Percentiles rank a stretch among this genome's conserved stretches.
Evolutionary conservation across 2,888 invertebrate species (phyloP).

Genomic region (Lutraria lutraria): DNA sequence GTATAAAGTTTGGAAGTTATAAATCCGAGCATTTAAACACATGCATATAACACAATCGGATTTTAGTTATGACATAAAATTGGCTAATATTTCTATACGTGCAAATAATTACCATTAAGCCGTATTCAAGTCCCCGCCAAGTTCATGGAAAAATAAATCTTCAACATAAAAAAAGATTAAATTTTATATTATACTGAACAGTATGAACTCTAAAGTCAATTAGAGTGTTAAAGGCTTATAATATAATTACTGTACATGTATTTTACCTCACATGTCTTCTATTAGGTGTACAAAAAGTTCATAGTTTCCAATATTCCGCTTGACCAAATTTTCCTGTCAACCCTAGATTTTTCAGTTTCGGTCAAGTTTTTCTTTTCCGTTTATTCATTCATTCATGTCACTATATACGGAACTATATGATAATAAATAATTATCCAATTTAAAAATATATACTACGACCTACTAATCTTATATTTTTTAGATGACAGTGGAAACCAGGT

Average conservation of each 20-base stretch:
- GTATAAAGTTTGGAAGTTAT: not conserved
- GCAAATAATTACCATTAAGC: constrained; percentile 12
- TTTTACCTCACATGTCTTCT: too few relatives aligned
- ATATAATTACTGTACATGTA: not conserved
- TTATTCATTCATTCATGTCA: too few relatives aligned
- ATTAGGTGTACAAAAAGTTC: too few relatives aligned
- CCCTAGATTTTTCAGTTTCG: too few relatives aligned
- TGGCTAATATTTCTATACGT: not conserved
- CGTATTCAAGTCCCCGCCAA: not conserved
- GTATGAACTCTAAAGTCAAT: not conserved
- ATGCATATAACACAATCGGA: not conserved
- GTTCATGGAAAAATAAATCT: not conserved
- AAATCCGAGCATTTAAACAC: not conserved
- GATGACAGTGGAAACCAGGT: too few relatives aligned
- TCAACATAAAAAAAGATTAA: not conserved
- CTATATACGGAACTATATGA: too few relatives aligned
- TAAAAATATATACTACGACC: too few relatives aligned
- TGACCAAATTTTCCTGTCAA: too few relatives aligned
- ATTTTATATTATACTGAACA: not conserved
- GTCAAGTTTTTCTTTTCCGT: too few relatives aligned
- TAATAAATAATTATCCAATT: too few relatives aligned
- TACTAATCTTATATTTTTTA: too few relatives aligned
- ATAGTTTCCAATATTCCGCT: too few relatives aligned
- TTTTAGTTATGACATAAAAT: constrained; percentile 10
- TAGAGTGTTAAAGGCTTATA: not conserved